Base-by-base conservation (phyloP, 2,797 vertebrate species). In the Heliangelus exortis region DNA sequence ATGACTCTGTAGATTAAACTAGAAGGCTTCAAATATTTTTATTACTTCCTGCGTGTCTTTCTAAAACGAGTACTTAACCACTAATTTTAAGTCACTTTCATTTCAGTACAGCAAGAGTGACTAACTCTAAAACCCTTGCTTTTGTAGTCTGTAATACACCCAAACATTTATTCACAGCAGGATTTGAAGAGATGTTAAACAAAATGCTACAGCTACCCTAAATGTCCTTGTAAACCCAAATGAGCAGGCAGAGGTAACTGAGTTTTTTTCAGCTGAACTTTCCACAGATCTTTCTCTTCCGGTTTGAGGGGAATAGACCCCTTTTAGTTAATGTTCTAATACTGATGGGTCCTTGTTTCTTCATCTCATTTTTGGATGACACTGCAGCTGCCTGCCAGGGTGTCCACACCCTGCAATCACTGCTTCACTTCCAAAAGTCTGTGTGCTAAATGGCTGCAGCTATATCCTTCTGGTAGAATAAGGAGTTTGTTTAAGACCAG, bases 401-500 rank as follows among this genome's bases (percentile, higher is more conserved):
- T 86, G 61, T 63, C 62, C 41, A 3, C 23, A 22, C 21, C 48
- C 48, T 50, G 22, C 22, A 23, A 25, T 23, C 45, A 45, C 48
- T 50, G 10, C 23, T 50, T 6, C 23, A 11, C 48, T 50, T 87
- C 21, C 57, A 36, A 20, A 75, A 54, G 19, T 28, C 28, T 65
- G 8, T 65, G 45, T 58, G 23, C 34, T 73, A 6, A 0, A 41
- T 69, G 68, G 14, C 75, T 74, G 28, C 16, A 4, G 21, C 34
- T 65, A 20, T 18, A 57, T 58, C 45, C 45, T 47, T 7, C 7
- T 73, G 29, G 9, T 47, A 58, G 51, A 65, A 74, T 21, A 91
- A 93, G 54, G 65, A 50, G 26, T 77, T 91, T 69, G 65, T 89
- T 94, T 93, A 71, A 84, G 74, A 67, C 61, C 83, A 62, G 18